Conservation (phyloP, 2,888 invertebrate genomes). For the Vannuccia rotundouncinata region DNA sequence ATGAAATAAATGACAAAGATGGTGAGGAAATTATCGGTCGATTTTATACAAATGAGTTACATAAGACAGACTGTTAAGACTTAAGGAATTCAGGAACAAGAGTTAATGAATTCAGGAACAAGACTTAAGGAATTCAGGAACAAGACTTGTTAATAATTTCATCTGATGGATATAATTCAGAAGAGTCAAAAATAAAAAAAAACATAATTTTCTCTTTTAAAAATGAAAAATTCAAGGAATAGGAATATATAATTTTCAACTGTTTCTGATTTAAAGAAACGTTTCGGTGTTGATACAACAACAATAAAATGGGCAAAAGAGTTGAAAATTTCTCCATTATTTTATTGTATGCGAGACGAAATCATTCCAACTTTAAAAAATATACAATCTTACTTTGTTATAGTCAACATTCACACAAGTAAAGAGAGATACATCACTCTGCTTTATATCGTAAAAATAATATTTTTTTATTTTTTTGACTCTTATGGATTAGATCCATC, state of each 20-base stretch:
- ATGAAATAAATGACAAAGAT: background rate
- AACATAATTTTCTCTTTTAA: too few species aligned
- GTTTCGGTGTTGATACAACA: background rate
- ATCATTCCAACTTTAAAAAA: background rate
- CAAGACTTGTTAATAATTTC: too few species aligned
- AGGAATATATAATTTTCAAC: too few species aligned
- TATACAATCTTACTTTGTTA: background rate
- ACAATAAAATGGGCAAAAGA: background rate
- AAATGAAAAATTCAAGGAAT: too few species aligned
- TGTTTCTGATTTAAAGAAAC: background rate
- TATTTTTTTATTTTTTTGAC: background rate
- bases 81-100: too few species aligned
- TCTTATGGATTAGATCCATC: background rate
- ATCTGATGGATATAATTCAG: too few species aligned
- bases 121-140: too few species aligned
- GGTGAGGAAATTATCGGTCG: background rate
- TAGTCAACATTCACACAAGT: background rate
- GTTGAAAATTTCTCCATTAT: background rate
- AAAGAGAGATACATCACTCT: background rate
- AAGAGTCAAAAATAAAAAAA: too few species aligned
- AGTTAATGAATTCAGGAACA: too few species aligned
- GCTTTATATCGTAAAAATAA: background rate
- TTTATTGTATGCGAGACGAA: background rate
- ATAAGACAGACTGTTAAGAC: background rate
- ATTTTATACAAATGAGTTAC: slow-evolving; percentile 28